Base-by-base conservation (phyloP, 2,797 vertebrate species). In the Sibirionetta formosa region DNA sequence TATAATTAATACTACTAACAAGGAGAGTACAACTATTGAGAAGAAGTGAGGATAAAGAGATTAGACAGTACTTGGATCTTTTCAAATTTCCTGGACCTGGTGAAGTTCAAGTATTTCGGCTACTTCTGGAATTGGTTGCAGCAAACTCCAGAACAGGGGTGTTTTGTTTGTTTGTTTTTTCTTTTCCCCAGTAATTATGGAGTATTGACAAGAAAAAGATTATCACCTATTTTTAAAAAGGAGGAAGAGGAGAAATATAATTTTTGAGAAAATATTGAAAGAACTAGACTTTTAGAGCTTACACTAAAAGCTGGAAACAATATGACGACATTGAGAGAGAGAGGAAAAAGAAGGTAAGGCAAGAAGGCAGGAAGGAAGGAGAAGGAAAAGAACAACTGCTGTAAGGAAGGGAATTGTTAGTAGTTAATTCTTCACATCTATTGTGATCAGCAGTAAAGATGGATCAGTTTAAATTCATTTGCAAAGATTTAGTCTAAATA, bases 331-430 rank as follows among this genome's bases (percentile, higher is more conserved):
- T 17, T 53, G 27, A 53, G 51, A 53, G 51, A 53, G 27, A 29
- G 15, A 53, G 27, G 8, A 9, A 5, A 53, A 5, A 53, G 27
- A 29, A 53, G 27, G 51, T 10, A 53, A 17, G 51, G 14, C 27
- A 53, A 29, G 27, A 53, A 29, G 51, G 15, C 15, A 27, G 22
- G 22, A 24, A 50, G 26, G 51, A 53, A 22, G 51, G 16, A 29
- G 15, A 53, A 53, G 15, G 51, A 29, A 23, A 16, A 54, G 64
- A 23, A 44, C 58, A 50, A 40, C 50, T 6, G 7, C 11, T 26
- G 24, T 11, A 58, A 29, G 7, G 15, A 58, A 72, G 9, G 8
- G 11, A 79, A 46, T 35, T 26, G 2, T 3, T 53, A 1, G 0
- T 31, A 26, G 2, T 3, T 46, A 1, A 0, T 38, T 83, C 10